These are phyloP conservation scores for Geotrypetes seraphini DNA, from an alignment of 2,797 vertebrate species.

Conservation along the genomic window DNA sequence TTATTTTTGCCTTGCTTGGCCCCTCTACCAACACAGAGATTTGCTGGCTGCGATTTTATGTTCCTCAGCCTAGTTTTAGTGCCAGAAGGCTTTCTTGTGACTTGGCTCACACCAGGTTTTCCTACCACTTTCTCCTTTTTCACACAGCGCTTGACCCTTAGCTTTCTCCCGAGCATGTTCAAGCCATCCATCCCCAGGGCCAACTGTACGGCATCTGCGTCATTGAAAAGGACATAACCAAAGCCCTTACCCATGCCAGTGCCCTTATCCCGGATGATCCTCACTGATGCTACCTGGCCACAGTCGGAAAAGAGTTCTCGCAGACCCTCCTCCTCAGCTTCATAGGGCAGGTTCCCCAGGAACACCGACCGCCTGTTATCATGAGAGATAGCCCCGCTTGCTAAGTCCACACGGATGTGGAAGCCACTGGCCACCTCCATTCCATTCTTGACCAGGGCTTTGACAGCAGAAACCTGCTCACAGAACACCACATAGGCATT, in stretches of 20 bases:
- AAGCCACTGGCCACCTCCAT: conserved; percentile 70
- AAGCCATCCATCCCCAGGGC: neutral
- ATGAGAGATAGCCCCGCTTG: conserved; percentile 38
- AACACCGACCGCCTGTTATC: conserved; percentile 82
- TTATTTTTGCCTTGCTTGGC: no score
- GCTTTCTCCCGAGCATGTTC: neutral
- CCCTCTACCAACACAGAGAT: no score
- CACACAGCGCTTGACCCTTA: neutral
- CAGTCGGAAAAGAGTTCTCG: conserved; percentile 73
- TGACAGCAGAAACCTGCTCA: conserved; percentile 51
- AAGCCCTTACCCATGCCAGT: conserved; percentile 86
- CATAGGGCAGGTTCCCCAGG: conserved; percentile 84
- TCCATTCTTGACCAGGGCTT: conserved; percentile 80
- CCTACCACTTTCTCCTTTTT: no score
- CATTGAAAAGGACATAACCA: conserved; percentile 57
- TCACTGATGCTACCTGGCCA: conserved; percentile 63
- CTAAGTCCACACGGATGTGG: conserved; percentile 78
- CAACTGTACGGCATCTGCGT: neutral
- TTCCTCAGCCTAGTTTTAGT: no score
- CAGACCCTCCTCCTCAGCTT: conserved; percentile 55
- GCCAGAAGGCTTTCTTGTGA: no score
- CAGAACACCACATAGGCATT: conserved; percentile 89
- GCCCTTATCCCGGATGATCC: conserved; percentile 70
- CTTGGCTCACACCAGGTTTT: no score
- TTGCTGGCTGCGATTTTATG: no score